Conservation (phyloP, 2,113 vertebrate species). For the Myrmecophaga tridactyla region DNA sequence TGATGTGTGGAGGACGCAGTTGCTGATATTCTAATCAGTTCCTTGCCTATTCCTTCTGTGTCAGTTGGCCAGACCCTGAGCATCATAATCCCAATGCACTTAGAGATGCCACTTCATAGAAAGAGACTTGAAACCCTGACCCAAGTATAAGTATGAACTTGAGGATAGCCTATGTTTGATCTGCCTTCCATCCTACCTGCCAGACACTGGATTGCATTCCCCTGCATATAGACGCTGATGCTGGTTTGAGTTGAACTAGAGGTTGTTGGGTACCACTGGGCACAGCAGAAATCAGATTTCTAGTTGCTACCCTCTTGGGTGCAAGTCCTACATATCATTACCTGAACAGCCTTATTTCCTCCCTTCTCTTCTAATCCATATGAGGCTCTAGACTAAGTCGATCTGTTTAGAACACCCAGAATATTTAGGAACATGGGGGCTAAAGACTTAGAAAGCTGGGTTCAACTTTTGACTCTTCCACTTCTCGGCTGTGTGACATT, state of each 20-base stretch:
- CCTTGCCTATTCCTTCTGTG: background rate
- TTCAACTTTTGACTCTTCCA: background rate
- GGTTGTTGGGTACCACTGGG: background rate
- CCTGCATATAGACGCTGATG: background rate
- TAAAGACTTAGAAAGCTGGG: background rate
- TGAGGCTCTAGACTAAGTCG: background rate
- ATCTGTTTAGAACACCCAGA: background rate
- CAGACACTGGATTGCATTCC: background rate
- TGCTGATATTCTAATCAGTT: no score
- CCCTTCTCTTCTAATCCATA: background rate
- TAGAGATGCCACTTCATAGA: background rate
- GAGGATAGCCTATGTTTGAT: background rate
- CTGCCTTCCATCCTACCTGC: background rate
- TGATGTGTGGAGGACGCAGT: accelerated
- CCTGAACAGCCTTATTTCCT: background rate
- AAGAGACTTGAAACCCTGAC: background rate
- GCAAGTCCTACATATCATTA: background rate
- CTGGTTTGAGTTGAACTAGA: background rate
- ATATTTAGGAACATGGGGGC: background rate
- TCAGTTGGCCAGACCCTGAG: background rate
- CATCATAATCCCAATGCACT: background rate
- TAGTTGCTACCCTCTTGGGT: background rate
- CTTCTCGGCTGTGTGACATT: background rate
- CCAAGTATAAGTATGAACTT: background rate
- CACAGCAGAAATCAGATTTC: background rate